These are phyloP conservation scores for Andricus curvator DNA, from an alignment of 2,888 invertebrate species.

Conservation along the genomic window DNA sequence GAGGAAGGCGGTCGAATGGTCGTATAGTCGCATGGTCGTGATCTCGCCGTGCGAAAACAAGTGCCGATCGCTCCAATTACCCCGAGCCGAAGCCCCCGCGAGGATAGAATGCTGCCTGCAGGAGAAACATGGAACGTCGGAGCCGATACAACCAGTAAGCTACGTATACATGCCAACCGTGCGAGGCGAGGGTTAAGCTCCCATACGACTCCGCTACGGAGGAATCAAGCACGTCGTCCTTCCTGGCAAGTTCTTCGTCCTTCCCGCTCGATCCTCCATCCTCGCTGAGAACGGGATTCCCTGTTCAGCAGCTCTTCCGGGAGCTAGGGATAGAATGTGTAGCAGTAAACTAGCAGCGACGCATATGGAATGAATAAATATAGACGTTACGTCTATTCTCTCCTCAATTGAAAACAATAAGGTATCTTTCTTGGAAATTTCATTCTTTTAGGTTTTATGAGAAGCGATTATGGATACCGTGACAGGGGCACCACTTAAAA, in stretches of 20 bases:
- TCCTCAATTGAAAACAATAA: neutral
- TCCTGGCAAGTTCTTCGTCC: constrained; percentile 31
- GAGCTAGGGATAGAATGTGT: neutral
- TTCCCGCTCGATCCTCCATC: neutral
- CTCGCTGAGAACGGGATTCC: constrained; percentile 46
- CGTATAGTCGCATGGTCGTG: constrained; percentile 59
- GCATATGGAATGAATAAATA: constrained; percentile 49
- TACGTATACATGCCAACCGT: constrained; percentile 42
- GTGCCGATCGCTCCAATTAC: constrained; percentile 76
- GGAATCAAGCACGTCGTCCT: constrained; percentile 35
- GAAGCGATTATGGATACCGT: too few relatives aligned
- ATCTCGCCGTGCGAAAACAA: constrained; percentile 74
- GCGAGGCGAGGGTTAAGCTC: constrained; percentile 34
- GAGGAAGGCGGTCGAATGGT: constrained; percentile 41
- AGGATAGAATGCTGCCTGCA: constrained; percentile 31
- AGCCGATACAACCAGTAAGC: constrained; percentile 47
- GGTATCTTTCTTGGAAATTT: neutral
- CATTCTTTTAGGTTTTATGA: neutral
- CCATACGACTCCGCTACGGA: neutral
- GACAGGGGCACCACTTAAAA: too few relatives aligned
- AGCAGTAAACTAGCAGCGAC: constrained; percentile 2
- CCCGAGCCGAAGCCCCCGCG: constrained; percentile 52
- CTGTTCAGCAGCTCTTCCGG: constrained; percentile 37
- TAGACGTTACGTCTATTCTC: neutral
- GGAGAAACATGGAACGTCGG: constrained; percentile 43